These are phyloP conservation scores for Drosophila mimica DNA, from an alignment of 2,888 invertebrate genomes.

Conservation along the genomic window DNA sequence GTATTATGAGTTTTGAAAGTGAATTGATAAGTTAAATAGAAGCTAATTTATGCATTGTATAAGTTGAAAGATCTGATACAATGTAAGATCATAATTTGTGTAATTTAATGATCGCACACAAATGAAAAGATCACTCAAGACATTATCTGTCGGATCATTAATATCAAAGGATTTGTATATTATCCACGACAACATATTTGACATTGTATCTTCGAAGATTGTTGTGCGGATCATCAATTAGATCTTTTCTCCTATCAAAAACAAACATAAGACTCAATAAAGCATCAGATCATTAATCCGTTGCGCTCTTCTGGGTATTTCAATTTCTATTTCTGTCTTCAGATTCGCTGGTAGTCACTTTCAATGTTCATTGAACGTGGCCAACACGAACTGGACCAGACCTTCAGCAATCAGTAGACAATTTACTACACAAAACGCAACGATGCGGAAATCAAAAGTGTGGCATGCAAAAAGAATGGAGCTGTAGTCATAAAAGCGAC, in stretches of 20 bases:
- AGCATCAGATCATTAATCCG: background rate
- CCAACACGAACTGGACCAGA: conserved; percentile 39
- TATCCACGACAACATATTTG: background rate
- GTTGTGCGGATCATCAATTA: conserved; percentile 1
- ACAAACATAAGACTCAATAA: background rate
- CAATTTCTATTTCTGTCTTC: conserved; percentile 34
- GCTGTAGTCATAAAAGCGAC: conserved; percentile 22
- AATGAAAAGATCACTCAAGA: background rate
- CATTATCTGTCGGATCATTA: background rate
- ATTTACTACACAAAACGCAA: conserved; percentile 42
- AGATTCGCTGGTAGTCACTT: conserved; percentile 61
- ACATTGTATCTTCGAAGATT: background rate
- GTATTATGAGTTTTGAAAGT: conserved; percentile 50
- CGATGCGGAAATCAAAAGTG: conserved; percentile 75
- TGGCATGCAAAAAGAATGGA: conserved; percentile 40
- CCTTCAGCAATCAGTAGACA: conserved; percentile 14
- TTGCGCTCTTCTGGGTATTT: background rate
- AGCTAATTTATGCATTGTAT: conserved; percentile 14
- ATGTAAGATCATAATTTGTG: too few species aligned
- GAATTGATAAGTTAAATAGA: conserved; percentile 42
- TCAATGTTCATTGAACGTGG: conserved; percentile 63
- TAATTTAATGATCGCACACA: background rate
- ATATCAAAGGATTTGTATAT: background rate
- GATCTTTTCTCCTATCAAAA: background rate
- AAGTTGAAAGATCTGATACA: conserved; percentile 15